These are phyloP conservation scores for Zaprionus africanus DNA, from an alignment of 1,140 invertebrate genomes.

Conservation along the genomic window DNA sequence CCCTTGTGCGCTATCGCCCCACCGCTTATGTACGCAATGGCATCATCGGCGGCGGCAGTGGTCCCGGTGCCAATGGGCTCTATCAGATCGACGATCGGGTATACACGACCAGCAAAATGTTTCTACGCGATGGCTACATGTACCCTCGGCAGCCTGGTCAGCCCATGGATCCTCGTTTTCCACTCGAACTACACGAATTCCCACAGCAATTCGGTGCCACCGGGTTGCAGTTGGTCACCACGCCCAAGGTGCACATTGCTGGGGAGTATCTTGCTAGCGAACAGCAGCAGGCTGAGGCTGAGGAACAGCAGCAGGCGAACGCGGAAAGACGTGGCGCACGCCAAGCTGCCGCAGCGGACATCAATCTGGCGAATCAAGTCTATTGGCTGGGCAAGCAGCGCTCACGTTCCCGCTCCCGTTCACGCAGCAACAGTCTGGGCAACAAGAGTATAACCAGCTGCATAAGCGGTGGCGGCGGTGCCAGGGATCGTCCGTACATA, in stretches of 20 bases:
- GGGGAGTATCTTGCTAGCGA: constrained; percentile 71
- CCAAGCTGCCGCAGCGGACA: constrained; percentile 74
- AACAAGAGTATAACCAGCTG: constrained; percentile 66
- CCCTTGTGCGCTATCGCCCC: constrained; percentile 72
- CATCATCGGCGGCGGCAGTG: constrained; percentile 73
- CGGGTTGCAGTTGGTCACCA: constrained; percentile 72
- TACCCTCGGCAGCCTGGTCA: constrained; percentile 81
- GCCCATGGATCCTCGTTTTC: constrained; percentile 79
- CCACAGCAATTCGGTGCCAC: constrained; percentile 76
- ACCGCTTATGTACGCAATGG: constrained; percentile 77
- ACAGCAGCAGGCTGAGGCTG: constrained; percentile 25
- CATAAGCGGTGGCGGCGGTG: constrained; percentile 50
- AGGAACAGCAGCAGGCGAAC: constrained; percentile 41
- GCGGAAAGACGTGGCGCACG: constrained; percentile 52
- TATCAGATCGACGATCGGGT: constrained; percentile 80
- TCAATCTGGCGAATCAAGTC: constrained; percentile 79
- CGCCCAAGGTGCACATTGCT: constrained; percentile 79
- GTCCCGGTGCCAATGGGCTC: constrained; percentile 72
- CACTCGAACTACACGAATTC: constrained; percentile 78
- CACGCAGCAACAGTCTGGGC: constrained; percentile 78
- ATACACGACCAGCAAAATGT: constrained; percentile 82
- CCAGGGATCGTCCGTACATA: constrained; percentile 60
- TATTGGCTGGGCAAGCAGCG: constrained; percentile 78
- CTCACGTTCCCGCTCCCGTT: constrained; percentile 60
- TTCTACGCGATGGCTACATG: constrained; percentile 80